Evolutionary conservation across 2,113 vertebrate genomes (phyloP).

Genomic region (Hippopotamus amphibius): DNA sequence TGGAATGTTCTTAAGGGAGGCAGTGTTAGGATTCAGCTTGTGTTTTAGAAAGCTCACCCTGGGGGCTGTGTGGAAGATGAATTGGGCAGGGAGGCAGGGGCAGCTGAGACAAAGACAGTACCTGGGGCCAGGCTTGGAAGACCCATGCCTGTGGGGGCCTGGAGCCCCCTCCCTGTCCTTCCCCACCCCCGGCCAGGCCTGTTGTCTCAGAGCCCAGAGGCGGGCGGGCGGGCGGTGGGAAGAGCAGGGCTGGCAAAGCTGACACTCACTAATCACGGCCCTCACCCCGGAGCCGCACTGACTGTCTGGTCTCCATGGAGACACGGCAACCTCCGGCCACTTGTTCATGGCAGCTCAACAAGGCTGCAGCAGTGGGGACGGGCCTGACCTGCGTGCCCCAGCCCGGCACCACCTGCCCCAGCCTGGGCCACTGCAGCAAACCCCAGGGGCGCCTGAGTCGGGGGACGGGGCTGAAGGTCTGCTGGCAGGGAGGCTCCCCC

Average conservation of each 20-base stretch:
- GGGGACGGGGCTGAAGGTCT: not conserved
- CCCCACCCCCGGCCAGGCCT: conserved; percentile 57
- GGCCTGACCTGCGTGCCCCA: conserved; percentile 63
- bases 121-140: conserved; percentile 55
- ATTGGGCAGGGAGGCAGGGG: conserved; percentile 45
- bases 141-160: conserved; percentile 42
- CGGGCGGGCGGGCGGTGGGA: conserved; percentile 74
- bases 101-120: conserved; percentile 74
- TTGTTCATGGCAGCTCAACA: conserved; percentile 89
- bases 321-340: conserved; percentile 91
- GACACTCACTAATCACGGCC: conserved; percentile 91
- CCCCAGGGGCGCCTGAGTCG: conserved; percentile 23
- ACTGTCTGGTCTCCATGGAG: conserved; percentile 93
- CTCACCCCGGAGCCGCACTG: conserved; percentile 88
- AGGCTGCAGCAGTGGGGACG: conserved; percentile 75
- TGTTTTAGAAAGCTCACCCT: conserved; percentile 59
- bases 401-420: conserved; percentile 37
- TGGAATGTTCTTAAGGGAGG: conserved; percentile 55
- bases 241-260: conserved; percentile 86
- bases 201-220: conserved; percentile 82
- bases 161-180: conserved; percentile 11
- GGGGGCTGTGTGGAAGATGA: conserved; percentile 59
- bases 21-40: conserved; percentile 51
- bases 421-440: conserved; percentile 58
- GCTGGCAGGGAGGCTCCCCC: not conserved